Evolutionary conservation across 2,797 vertebrate genomes (phyloP).

Genomic region (Linurgus olivaceus): DNA sequence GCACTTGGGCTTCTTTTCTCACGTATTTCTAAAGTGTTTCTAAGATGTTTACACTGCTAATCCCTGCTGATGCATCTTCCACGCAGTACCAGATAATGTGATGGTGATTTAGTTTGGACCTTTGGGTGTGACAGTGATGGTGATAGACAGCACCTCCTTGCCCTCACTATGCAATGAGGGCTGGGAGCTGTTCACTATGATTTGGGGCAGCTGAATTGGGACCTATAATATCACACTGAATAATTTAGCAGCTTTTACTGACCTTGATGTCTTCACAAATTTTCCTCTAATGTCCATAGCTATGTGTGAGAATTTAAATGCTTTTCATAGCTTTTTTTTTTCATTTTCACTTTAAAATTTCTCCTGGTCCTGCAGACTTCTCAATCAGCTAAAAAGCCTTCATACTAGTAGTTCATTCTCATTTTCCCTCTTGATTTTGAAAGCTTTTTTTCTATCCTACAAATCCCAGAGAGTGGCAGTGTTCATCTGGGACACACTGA

Average conservation of each 20-base stretch:
- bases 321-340: neutral
- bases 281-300: neutral
- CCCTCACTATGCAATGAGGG: neutral
- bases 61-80: neutral
- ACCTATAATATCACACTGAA: neutral
- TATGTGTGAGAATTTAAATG: neutral
- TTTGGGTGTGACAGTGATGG: neutral
- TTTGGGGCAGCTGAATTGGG: neutral
- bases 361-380: neutral
- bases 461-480: neutral
- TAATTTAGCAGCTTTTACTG: constrained; percentile 4
- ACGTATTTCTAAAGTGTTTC: neutral
- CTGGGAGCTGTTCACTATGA: neutral
- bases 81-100: neutral
- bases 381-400: neutral
- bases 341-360: neutral
- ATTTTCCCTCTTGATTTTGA: neutral
- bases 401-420: neutral
- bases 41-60: neutral
- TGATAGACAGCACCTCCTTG: neutral
- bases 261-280: neutral
- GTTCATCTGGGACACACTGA: neutral
- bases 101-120: neutral
- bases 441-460: neutral
- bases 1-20: neutral